These are phyloP conservation scores for Apamea epomidion DNA, from an alignment of 2,888 invertebrate genomes.

Conservation along the genomic window DNA sequence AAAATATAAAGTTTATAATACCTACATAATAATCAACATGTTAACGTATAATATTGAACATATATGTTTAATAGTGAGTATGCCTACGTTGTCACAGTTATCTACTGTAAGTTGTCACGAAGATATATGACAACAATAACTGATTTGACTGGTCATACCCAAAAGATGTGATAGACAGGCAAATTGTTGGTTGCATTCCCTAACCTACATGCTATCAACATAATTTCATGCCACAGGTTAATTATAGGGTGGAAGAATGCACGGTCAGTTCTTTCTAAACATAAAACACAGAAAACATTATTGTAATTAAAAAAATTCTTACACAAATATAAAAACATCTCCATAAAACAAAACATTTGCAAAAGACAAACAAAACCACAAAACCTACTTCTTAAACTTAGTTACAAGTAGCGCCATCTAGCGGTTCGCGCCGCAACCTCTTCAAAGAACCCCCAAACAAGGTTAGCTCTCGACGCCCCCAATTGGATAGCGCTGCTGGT, in stretches of 20 bases:
- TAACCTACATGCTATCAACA: background rate
- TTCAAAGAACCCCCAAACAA: conserved; percentile 57
- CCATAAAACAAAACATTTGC: conserved; percentile 11
- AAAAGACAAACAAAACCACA: conserved; percentile 25
- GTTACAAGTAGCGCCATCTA: conserved; percentile 63
- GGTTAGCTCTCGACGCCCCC: conserved; percentile 51
- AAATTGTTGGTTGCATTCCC: background rate
- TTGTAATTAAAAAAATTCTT: background rate
- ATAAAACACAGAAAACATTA: background rate
- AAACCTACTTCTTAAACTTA: conserved; percentile 29
- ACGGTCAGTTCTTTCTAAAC: background rate
- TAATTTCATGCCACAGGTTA: background rate
- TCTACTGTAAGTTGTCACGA: background rate
- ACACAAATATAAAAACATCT: background rate
- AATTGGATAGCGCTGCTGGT: conserved; percentile 57
- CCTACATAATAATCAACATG: background rate
- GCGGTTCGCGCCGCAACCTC: conserved; percentile 45
- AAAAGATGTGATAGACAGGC: background rate
- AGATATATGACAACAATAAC: background rate
- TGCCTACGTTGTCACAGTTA: background rate
- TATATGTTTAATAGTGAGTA: too few species aligned
- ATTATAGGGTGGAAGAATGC: background rate
- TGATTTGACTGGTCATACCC: background rate
- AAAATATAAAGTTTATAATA: background rate
- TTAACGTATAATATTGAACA: background rate